phyloP scores from a whole-genome alignment of 2,888 invertebrate species.

The Ichneumon xanthorius region DNA sequence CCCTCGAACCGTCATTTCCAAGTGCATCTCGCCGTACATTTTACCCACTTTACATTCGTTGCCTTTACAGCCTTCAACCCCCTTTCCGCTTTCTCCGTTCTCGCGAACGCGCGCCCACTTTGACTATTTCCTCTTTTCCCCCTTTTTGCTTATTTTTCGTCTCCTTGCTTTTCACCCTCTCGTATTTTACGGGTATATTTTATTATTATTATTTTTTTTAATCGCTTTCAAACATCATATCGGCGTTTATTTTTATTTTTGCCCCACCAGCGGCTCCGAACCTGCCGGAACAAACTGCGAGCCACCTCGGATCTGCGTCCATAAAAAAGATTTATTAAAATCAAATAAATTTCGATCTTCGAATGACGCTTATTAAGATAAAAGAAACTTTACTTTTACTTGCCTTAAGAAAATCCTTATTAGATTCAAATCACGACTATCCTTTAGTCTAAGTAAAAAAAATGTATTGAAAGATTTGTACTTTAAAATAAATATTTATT shows the following conservation, averaged over 20 bases:
- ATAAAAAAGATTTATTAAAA: too few species aligned
- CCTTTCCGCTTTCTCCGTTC: slow-evolving; percentile 14
- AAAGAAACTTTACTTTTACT: too few species aligned
- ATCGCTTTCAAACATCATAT: background rate
- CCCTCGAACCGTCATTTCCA: slow-evolving; percentile 28
- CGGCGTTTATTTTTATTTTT: slow-evolving; percentile 30
- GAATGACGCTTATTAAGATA: too few species aligned
- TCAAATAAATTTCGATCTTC: too few species aligned
- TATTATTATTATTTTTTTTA: background rate
- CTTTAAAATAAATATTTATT: too few species aligned
- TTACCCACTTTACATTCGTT: slow-evolving; percentile 29
- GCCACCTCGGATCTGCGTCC: background rate
- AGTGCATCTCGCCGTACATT: slow-evolving; percentile 45
- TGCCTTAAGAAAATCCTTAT: too few species aligned
- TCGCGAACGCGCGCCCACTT: background rate
- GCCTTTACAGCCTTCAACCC: slow-evolving; percentile 3
- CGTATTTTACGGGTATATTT: slow-evolving; percentile 11
- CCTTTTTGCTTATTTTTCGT: background rate
- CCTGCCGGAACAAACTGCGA: background rate
- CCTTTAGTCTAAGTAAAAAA: too few species aligned
- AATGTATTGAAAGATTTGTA: too few species aligned
- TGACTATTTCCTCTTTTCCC: background rate
- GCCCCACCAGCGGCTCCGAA: background rate
- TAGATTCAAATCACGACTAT: too few species aligned
- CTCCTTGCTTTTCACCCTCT: slow-evolving; percentile 23